These are phyloP conservation scores for Acanthaster planci DNA, from an alignment of 35 echinoderm and acorn worm genomes.

Conservation along the genomic window DNA sequence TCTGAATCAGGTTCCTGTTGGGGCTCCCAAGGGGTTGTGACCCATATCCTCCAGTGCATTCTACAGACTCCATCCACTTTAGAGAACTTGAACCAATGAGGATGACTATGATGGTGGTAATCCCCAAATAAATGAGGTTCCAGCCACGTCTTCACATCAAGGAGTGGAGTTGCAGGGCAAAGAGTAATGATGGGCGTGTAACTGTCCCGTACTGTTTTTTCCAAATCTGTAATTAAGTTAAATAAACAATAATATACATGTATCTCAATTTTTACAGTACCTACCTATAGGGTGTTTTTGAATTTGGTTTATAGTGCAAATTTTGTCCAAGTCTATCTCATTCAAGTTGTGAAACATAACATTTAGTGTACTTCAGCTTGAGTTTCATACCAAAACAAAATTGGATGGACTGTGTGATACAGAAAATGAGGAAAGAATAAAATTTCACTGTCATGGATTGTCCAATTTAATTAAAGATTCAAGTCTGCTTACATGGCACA, in stretches of 20 bases:
- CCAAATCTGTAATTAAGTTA: background rate
- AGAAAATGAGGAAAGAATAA: too few species aligned
- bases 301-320: too few species aligned
- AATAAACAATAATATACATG: too few species aligned
- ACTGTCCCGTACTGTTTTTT: background rate
- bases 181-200: background rate
- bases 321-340: too few species aligned
- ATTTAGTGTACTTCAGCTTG: background rate
- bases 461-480: too few species aligned
- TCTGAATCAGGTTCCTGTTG: background rate
- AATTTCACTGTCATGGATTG: too few species aligned
- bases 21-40: background rate
- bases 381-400: background rate
- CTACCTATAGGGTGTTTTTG: too few species aligned
- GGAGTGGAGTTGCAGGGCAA: background rate
- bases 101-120: background rate
- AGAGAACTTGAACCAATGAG: background rate
- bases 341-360: too few species aligned
- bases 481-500: background rate
- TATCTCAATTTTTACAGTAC: too few species aligned
- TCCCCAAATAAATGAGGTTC: background rate
- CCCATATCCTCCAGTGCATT: conserved; percentile 4
- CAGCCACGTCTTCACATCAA: background rate
- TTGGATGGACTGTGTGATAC: too few species aligned
- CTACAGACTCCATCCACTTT: background rate